These are phyloP conservation scores for Eunapius fragilis DNA, from an alignment of 37 sponge, comb jelly and placozoan species.

Conservation along the genomic window DNA sequence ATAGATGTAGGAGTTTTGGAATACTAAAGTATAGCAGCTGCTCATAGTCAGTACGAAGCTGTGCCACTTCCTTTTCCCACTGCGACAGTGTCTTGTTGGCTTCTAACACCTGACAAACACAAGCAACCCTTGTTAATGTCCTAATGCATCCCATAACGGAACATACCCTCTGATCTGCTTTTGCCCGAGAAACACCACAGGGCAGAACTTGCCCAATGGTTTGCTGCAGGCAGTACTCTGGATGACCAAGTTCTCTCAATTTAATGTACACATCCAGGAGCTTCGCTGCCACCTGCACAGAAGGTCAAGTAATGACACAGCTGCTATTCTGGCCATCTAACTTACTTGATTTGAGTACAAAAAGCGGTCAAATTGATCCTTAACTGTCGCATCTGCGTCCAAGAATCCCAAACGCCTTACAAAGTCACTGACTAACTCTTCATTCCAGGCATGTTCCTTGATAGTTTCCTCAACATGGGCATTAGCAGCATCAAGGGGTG, in stretches of 20 bases:
- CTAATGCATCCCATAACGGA: not conserved
- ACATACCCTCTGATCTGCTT: conserved; percentile 34
- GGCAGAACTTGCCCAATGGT: not conserved
- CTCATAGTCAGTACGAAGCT: conserved; percentile 38
- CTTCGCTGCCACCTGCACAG: conserved; percentile 51
- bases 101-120: conserved; percentile 10
- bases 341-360: not conserved
- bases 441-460: conserved; percentile 47
- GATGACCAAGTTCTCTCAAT: conserved; percentile 67
- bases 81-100: conserved; percentile 27
- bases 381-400: conserved; percentile 12
- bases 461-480: not conserved
- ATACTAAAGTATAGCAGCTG: conserved; percentile 75
- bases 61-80: conserved; percentile 55
- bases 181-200: conserved; percentile 1
- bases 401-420: conserved; percentile 89
- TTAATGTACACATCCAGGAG: conserved; percentile 55
- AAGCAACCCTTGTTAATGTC: not conserved
- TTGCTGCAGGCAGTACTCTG: conserved; percentile 33
- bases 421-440: conserved; percentile 83
- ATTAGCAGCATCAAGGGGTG: not conserved
- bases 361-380: not conserved
- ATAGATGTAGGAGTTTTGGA: conserved; percentile 60
- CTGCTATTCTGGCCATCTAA: not conserved
- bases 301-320: not conserved